These are phyloP conservation scores for Melanogrammus aeglefinus DNA, from an alignment of 2,797 vertebrate species.

Conservation along the genomic window DNA sequence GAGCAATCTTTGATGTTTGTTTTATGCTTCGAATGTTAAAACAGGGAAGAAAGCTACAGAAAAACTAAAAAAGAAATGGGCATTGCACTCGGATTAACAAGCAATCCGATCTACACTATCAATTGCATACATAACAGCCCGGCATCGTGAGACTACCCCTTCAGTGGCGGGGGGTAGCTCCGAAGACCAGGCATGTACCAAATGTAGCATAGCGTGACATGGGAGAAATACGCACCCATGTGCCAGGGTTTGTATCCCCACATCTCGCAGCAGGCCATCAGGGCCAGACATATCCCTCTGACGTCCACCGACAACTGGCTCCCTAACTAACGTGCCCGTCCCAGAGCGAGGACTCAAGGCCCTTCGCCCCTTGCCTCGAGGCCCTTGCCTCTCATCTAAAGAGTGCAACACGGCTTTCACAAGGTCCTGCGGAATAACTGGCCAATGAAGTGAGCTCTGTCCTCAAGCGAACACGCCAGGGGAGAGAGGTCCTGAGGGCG, in stretches of 20 bases:
- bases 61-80: not conserved
- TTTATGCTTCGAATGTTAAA: too few species aligned
- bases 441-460: constrained; percentile 14
- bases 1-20: not conserved
- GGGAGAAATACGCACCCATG: constrained; percentile 38
- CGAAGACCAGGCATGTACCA: constrained; percentile 12
- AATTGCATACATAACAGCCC: too few species aligned
- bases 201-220: constrained; percentile 30
- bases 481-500: not conserved
- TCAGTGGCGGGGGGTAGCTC: not conserved
- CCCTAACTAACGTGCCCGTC: constrained; percentile 42
- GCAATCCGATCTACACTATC: too few species aligned
- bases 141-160: too few species aligned
- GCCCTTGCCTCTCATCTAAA: constrained; percentile 40
- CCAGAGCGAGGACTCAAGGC: constrained; percentile 29
- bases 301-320: constrained; percentile 68
- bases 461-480: constrained; percentile 17
- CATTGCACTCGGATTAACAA: too few species aligned
- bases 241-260: constrained; percentile 50
- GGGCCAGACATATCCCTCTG: constrained; percentile 41
- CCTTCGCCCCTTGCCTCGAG: constrained; percentile 17
- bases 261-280: constrained; percentile 56
- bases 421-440: constrained; percentile 23
- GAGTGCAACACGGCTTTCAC: constrained; percentile 30
- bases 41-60: constrained; percentile 5